Percentiles rank a stretch among this genome's conserved stretches.
phyloP scores from a whole-genome alignment of 2,888 invertebrate species.

The Coleophora deauratella region DNA sequence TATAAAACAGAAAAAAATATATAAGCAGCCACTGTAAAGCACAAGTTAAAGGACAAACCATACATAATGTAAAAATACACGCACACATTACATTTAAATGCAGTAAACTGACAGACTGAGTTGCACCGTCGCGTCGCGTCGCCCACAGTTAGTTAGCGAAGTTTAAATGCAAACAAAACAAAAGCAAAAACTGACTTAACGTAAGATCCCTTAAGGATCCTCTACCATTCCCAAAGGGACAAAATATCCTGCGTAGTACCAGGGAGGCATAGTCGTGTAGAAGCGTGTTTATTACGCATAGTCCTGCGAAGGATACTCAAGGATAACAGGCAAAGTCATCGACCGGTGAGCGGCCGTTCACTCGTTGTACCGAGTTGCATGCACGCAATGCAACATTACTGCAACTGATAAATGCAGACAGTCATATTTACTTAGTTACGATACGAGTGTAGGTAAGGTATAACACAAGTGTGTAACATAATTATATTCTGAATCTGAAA shows the following conservation, averaged over 20 bases:
- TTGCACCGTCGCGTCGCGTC: no score
- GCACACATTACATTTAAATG: no score
- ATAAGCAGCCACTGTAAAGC: no score
- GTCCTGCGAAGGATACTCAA: constrained; percentile 71
- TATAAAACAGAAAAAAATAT: no score
- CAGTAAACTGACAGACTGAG: no score
- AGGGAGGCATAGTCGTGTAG: constrained; percentile 53
- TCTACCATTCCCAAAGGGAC: constrained; percentile 71
- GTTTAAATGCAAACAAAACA: neutral
- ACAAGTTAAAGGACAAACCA: no score
- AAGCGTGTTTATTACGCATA: constrained; percentile 41
- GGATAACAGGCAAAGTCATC: constrained; percentile 54
- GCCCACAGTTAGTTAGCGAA: no score
- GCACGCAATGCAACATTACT: constrained; percentile 19
- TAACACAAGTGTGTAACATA: no score
- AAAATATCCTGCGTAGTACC: constrained; percentile 72
- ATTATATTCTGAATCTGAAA: no score
- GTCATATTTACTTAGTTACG: no score
- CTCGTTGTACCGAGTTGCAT: constrained; percentile 33
- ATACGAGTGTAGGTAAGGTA: no score
- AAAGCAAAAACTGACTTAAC: neutral
- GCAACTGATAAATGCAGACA: constrained; percentile 1
- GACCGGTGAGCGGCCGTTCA: constrained; percentile 53
- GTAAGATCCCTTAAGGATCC: constrained; percentile 44
- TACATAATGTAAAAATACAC: no score